Percentiles rank a stretch among this genome's conserved stretches.
Evolutionary conservation across 2,888 invertebrate species (phyloP).

Genomic region (Archips crataeganus): DNA sequence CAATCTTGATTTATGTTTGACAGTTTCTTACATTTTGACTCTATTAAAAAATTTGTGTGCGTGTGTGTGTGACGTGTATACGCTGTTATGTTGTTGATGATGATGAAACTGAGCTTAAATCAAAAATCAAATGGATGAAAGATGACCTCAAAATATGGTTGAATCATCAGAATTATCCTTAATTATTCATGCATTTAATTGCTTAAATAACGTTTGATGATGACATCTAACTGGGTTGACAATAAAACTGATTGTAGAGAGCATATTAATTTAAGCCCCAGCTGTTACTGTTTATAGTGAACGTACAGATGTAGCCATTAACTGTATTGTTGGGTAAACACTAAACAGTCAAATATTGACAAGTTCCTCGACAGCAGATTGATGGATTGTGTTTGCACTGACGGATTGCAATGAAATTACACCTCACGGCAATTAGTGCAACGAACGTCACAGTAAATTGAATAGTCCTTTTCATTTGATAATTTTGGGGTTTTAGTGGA

Average conservation of each 20-base stretch:
- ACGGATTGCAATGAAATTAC: conserved; percentile 34
- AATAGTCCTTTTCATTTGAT: background rate
- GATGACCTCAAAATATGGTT: no score
- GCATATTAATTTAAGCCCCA: background rate
- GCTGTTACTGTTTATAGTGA: conserved; percentile 2
- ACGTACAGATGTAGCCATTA: conserved; percentile 13
- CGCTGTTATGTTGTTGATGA: no score
- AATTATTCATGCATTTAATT: background rate
- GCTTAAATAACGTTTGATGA: background rate
- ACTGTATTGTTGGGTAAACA: conserved; percentile 26
- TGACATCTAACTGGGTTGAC: background rate
- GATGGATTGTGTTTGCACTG: conserved; percentile 19
- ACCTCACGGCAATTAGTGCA: conserved; percentile 11
- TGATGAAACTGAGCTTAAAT: no score
- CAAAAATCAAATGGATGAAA: no score
- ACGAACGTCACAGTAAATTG: background rate
- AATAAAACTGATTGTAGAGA: background rate
- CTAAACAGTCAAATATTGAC: conserved; percentile 33
- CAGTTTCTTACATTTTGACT: no score
- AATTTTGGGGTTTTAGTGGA: no score
- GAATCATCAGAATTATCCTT: no score
- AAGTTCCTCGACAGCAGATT: conserved; percentile 22
- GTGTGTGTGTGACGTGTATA: no score
- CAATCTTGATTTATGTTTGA: no score
- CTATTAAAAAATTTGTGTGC: no score